A percentile compares a stretch with the other conserved stretches of the same genome.
Evolutionary conservation across 2,797 vertebrate genomes (phyloP).

Genomic region (Todus mexicanus): DNA sequence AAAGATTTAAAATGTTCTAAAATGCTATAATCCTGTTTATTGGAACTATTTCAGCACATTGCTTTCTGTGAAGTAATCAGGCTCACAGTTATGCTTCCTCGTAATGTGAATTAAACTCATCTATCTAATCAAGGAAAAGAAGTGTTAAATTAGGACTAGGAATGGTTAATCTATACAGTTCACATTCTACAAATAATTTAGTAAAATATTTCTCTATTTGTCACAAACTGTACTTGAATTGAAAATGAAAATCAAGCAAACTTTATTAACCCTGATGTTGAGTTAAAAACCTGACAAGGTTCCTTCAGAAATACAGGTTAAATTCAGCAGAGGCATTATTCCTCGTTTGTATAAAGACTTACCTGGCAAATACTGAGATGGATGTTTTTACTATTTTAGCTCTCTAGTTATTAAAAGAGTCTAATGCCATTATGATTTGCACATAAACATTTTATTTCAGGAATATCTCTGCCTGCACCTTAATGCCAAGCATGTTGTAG

Average conservation of each 20-base stretch:
- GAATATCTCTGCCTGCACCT: not conserved
- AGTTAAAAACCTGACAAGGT: not conserved
- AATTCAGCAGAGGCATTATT: not conserved
- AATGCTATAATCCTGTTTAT: slow-evolving; percentile 10
- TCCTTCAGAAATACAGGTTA: not conserved
- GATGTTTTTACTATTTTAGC: not conserved
- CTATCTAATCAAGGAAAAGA: not conserved
- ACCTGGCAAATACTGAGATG: not conserved
- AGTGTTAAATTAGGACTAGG: not conserved
- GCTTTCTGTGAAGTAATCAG: not conserved
- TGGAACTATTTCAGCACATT: not conserved
- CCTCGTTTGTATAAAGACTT: not conserved
- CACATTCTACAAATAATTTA: not conserved
- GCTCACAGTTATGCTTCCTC: not conserved
- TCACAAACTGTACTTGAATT: not conserved
- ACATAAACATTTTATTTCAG: not conserved
- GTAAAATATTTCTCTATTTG: not conserved
- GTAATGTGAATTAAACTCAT: not conserved
- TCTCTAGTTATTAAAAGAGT: not conserved
- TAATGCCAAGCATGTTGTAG: not conserved
- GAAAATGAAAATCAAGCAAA: not conserved
- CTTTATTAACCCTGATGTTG: not conserved
- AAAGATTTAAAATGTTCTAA: slow-evolving; percentile 27
- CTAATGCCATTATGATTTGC: not conserved
- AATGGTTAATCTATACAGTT: not conserved